Percentiles rank a stretch among this genome's conserved stretches.
Conservation (phyloP, 2,888 invertebrate genomes). For the Acronicta leporina region DNA sequence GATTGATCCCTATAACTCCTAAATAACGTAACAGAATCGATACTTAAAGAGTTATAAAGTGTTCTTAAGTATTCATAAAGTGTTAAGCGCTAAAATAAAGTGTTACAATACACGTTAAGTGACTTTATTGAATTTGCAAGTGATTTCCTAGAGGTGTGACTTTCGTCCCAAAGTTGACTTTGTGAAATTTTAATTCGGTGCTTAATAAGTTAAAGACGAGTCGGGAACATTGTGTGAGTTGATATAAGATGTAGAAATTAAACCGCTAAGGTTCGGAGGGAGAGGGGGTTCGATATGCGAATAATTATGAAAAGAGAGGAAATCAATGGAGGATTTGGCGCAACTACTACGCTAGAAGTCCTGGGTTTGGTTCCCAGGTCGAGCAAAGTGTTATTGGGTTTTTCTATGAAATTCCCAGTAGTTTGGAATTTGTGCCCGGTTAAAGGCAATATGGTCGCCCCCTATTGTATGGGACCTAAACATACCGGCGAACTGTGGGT, state of each 20-base stretch:
- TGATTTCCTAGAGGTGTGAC: slow-evolving; percentile 23
- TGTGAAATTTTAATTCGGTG: slow-evolving; percentile 20
- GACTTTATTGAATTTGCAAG: slow-evolving; percentile 47
- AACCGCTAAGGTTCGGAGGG: neutral
- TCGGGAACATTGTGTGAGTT: slow-evolving; percentile 6
- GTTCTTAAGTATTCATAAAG: slow-evolving; percentile 27
- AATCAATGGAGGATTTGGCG: too few relatives aligned
- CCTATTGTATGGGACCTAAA: too few relatives aligned
- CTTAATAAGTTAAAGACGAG: slow-evolving; percentile 12
- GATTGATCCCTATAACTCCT: neutral
- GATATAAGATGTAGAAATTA: slow-evolving; percentile 3
- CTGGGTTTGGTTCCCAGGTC: too few relatives aligned
- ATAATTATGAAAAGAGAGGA: too few relatives aligned
- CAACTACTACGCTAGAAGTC: too few relatives aligned
- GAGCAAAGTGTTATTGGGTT: too few relatives aligned
- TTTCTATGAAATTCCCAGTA: too few relatives aligned
- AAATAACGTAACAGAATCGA: slow-evolving; percentile 14
- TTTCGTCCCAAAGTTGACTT: slow-evolving; percentile 17
- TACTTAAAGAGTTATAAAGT: slow-evolving; percentile 26
- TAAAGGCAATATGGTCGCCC: too few relatives aligned
- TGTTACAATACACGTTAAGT: slow-evolving; percentile 52
- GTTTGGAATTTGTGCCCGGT: too few relatives aligned
- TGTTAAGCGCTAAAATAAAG: slow-evolving; percentile 29
- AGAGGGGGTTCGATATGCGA: neutral
- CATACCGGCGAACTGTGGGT: too few relatives aligned